Evolutionary conservation across 2,797 vertebrate species (phyloP), one percentile per base, ranked within the genome.

Genomic region (Scolopax rusticola): DNA sequence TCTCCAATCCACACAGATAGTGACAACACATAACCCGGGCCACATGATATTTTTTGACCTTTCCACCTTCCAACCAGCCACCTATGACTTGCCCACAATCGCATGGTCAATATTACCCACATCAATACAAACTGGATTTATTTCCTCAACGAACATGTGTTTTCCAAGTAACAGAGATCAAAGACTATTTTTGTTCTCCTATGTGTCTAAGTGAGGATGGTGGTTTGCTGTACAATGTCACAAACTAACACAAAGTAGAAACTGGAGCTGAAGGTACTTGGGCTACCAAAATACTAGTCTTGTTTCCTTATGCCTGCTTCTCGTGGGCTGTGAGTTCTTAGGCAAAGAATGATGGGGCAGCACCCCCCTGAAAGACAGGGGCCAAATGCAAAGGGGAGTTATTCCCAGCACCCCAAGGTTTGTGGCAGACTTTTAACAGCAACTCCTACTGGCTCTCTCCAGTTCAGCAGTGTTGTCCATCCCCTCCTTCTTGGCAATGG

Each of bases 171-270:
- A 40, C 2, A 30, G n/a, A 61, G 8, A 53, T 14, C 5, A 60
- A 43, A 19, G 8, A 51, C 9, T 38, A 14, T 8, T 57, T 86
- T 43, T 45, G 19, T 32, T 82, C n/a, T 12, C 21, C n/a, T 32
- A 3, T 0, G 4, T 28, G 5, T 68, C 53, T 50, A 51, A 47
- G 17, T 1, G 2, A 70, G 28, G 7, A 20, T 0, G 0, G 11
- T 45, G 13, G 20, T 32, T 94, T 89, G 27, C 21, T 14, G n/a
- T 73, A 24, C 48, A 48, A 36, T 8, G 17, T 25, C 71, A 74
- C 17, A 82, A 28, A 76, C 8, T 6, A 47, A 88, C 18, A 47
- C 0, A 0, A 14, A 76, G 59, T 8, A 84, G 50, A 79, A 94
- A 69, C 10, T 20, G 18, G 14, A 70, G 4, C 41, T 77, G 33